These are phyloP conservation scores for Pan troglodytes DNA, from an alignment of 2,113 vertebrate genomes.

Conservation along the genomic window NHGRI_mPanTro3-v2.1_pri NC_072421.2:28700501-28701000, in stretches of 20 bases:
- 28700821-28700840: constrained; percentile 57
- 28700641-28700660: not conserved
- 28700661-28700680: constrained; percentile 1
- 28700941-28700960: constrained; percentile 28
- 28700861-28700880: not conserved
- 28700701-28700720: constrained; percentile 56
- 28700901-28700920: constrained; percentile 20
- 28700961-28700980: constrained; percentile 46
- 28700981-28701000: constrained; percentile 15
- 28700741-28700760: not conserved
- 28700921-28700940: constrained; percentile 50
- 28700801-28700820: constrained; percentile 33
- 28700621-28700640: not conserved
- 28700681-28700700: not conserved
- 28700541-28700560: not conserved
- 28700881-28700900: constrained; percentile 20
- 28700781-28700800: constrained; percentile 35
- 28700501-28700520: not conserved
- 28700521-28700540: not conserved
- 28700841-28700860: constrained; percentile 62
- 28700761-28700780: constrained; percentile 37
- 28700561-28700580: not conserved
- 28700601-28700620: not conserved
- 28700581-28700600: not conserved
- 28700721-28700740: constrained; percentile 3